Evolutionary conservation across 2,797 vertebrate species (phyloP).

Genomic region (Dicrostonyx torquatus): DNA sequence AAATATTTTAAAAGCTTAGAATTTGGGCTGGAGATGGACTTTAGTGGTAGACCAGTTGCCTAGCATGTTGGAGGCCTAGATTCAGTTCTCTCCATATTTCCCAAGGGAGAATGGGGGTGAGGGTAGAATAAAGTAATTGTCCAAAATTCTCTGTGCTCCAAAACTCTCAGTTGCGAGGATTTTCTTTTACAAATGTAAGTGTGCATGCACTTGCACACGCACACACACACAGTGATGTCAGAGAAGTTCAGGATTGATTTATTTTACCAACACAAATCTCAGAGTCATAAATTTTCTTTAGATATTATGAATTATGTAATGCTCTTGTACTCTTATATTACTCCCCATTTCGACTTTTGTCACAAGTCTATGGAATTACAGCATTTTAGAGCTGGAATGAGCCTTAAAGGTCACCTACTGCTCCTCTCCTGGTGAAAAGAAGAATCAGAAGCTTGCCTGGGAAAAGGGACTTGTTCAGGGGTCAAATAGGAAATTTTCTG

Average conservation of each 20-base stretch:
- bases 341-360: conserved; percentile 36
- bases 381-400: conserved; percentile 13
- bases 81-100: neutral
- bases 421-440: neutral
- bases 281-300: conserved; percentile 30
- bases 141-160: conserved; percentile 19
- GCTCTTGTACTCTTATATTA: conserved; percentile 12
- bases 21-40: neutral
- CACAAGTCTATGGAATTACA: neutral
- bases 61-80: neutral
- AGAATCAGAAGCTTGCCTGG: conserved; percentile 1
- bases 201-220: no score
- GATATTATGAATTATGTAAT: conserved; percentile 1
- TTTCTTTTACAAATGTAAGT: conserved; percentile 15
- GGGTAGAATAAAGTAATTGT: neutral
- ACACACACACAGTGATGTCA: neutral
- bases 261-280: neutral
- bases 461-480: conserved; percentile 21
- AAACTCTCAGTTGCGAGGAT: conserved; percentile 22
- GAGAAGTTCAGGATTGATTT: conserved; percentile 8
- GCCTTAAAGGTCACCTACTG: conserved; percentile 14
- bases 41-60: neutral
- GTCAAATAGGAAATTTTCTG: conserved; percentile 45
- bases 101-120: neutral
- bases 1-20: neutral